Percentiles rank a stretch among this genome's conserved stretches.
Evolutionary conservation across 2,888 invertebrate species (phyloP).

Genomic region (Drosophila colorata): DNA sequence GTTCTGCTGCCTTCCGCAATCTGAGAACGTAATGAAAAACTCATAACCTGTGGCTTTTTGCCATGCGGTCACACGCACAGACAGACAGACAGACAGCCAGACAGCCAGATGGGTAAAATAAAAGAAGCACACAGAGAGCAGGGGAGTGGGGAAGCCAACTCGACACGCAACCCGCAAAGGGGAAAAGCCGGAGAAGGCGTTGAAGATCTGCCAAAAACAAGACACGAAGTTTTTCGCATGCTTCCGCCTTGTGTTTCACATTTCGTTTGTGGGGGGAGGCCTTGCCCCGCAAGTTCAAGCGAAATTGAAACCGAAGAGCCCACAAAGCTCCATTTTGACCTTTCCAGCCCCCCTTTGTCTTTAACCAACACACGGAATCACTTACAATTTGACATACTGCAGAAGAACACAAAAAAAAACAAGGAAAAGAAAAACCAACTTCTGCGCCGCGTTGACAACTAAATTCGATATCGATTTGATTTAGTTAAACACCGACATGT

Average conservation of each 20-base stretch:
- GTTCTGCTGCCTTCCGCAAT: conserved; percentile 37
- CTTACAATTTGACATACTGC: conserved; percentile 68
- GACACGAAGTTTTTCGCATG: conserved; percentile 54
- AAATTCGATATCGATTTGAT: conserved; percentile 80
- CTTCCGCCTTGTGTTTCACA: conserved; percentile 61
- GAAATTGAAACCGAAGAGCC: conserved; percentile 74
- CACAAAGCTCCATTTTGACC: conserved; percentile 42
- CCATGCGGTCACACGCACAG: conserved; percentile 75
- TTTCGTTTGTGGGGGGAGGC: conserved; percentile 44
- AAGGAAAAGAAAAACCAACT: conserved; percentile 47
- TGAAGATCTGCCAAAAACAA: conserved; percentile 65
- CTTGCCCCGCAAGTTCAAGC: conserved; percentile 54
- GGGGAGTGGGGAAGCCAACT: conserved; percentile 38
- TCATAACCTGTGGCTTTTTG: conserved; percentile 78
- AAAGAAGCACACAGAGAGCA: conserved; percentile 16
- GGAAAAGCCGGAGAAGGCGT: conserved; percentile 33
- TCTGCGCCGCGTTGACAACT: conserved; percentile 70
- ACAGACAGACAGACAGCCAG: conserved; percentile 15
- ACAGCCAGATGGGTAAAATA: conserved; percentile 15
- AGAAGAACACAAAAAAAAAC: neutral
- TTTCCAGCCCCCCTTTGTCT: neutral
- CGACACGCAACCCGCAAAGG: conserved; percentile 61
- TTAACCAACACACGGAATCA: conserved; percentile 36
- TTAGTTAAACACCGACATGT: conserved; percentile 75
- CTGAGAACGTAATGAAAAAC: conserved; percentile 69